A percentile compares a stretch with the other conserved stretches of the same genome.
Evolutionary conservation across 2,113 vertebrate species (phyloP).

Genomic region (Myocastor coypus): DNA sequence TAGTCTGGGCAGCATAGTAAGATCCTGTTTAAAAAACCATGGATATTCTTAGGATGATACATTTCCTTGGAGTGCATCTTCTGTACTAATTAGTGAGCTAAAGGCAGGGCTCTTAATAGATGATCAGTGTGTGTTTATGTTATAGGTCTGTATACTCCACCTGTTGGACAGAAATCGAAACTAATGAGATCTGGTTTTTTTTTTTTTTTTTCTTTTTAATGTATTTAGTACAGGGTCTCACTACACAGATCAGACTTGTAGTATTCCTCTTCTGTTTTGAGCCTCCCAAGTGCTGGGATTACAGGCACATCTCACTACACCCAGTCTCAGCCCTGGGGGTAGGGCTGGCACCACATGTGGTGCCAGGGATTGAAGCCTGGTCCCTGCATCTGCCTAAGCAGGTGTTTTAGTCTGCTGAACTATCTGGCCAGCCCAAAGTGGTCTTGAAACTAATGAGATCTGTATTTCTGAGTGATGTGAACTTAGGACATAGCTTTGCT

Average conservation of each 20-base stretch:
- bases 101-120: not conserved
- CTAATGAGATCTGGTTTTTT: not conserved
- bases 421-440: too few relatives aligned
- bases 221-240: too few relatives aligned
- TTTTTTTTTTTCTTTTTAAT: too few relatives aligned
- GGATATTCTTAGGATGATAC: not conserved
- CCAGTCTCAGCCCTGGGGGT: too few relatives aligned
- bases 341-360: too few relatives aligned
- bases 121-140: not conserved
- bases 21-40: not conserved
- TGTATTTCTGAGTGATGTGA: not conserved
- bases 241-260: too few relatives aligned
- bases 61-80: not conserved
- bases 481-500: not conserved
- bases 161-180: not conserved
- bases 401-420: too few relatives aligned
- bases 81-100: not conserved
- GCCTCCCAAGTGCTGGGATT: too few relatives aligned
- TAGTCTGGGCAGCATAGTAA: not conserved
- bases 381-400: too few relatives aligned
- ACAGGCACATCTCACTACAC: too few relatives aligned
- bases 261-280: too few relatives aligned
- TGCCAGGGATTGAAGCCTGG: too few relatives aligned
- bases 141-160: not conserved
- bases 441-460: not conserved